Evolutionary conservation across 2,797 vertebrate genomes (phyloP).

Genomic region (Octomys mimax): DNA sequence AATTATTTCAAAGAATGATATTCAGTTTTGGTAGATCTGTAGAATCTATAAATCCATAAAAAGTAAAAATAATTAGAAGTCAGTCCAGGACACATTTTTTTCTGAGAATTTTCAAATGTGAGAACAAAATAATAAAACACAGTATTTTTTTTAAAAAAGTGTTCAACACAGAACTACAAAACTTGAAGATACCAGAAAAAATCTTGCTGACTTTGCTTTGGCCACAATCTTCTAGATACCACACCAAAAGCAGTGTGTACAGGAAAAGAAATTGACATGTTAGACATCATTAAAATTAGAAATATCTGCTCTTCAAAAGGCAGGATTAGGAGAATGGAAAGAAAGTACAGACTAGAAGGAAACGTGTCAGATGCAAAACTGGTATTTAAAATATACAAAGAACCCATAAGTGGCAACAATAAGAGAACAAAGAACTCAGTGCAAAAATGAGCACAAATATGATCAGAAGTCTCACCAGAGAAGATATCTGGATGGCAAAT

Average conservation of each 20-base stretch:
- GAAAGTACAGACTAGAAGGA: neutral
- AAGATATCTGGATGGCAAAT: neutral
- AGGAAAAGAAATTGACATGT: neutral
- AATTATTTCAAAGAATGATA: slow-evolving; percentile 10
- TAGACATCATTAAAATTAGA: neutral
- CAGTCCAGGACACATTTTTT: neutral
- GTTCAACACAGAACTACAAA: slow-evolving; percentile 4
- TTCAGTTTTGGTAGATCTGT: neutral
- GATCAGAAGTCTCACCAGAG: neutral
- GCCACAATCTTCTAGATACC: neutral
- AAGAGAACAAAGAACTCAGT: neutral
- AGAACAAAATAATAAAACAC: neutral
- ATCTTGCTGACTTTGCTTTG: neutral
- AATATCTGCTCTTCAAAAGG: neutral
- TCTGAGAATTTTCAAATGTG: slow-evolving; percentile 1
- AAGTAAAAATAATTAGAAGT: slow-evolving; percentile 34
- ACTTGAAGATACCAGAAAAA: neutral
- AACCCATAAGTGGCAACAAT: neutral
- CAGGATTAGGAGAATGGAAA: neutral
- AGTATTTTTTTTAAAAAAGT: neutral
- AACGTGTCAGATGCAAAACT: neutral
- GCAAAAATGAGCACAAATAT: neutral
- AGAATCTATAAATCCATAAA: neutral
- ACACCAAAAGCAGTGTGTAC: neutral
- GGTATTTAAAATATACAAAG: neutral